Conservation (phyloP, 2,797 vertebrate species). For the Spinibarbus caldwelli region DNA sequence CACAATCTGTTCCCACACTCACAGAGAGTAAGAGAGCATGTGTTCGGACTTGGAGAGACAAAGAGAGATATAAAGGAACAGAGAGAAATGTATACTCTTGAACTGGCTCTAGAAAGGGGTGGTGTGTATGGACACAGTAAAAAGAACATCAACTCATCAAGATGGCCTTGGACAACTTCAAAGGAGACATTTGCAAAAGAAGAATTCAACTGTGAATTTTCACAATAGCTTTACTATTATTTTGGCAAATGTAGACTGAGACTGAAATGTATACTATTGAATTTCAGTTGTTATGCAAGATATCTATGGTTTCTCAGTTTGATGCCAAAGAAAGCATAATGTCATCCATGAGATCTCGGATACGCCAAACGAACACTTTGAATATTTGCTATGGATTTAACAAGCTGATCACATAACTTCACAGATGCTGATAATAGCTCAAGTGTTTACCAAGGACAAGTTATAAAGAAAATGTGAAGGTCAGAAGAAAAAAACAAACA, state of each 20-base stretch:
- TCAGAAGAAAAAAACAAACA: background rate
- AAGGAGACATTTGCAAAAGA: constrained; percentile 23
- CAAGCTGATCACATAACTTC: background rate
- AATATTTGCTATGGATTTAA: background rate
- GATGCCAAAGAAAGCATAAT: constrained; percentile 12
- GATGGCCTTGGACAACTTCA: constrained; percentile 22
- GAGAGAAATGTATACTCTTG: constrained; percentile 43
- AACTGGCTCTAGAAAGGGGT: constrained; percentile 23
- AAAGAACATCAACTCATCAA: constrained; percentile 30
- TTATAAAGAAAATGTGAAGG: background rate
- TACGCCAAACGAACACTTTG: background rate
- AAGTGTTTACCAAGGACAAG: background rate
- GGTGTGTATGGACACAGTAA: constrained; percentile 25
- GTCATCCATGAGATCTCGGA: constrained; percentile 13
- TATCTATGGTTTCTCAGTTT: constrained; percentile 25
- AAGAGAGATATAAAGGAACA: constrained; percentile 3
- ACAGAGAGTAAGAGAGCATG: background rate
- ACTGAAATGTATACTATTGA: constrained; percentile 48
- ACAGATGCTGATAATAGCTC: constrained; percentile 13
- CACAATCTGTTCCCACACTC: constrained; percentile 12
- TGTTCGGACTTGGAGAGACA: constrained; percentile 17
- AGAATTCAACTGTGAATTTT: constrained; percentile 31
- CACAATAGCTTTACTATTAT: constrained; percentile 29
- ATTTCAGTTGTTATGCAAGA: constrained; percentile 49
- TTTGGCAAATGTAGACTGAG: constrained; percentile 9